Percentiles rank a stretch among this genome's conserved stretches.
phyloP scores from a whole-genome alignment of 2,797 vertebrate genomes.

The Anguilla pacifica region DNA sequence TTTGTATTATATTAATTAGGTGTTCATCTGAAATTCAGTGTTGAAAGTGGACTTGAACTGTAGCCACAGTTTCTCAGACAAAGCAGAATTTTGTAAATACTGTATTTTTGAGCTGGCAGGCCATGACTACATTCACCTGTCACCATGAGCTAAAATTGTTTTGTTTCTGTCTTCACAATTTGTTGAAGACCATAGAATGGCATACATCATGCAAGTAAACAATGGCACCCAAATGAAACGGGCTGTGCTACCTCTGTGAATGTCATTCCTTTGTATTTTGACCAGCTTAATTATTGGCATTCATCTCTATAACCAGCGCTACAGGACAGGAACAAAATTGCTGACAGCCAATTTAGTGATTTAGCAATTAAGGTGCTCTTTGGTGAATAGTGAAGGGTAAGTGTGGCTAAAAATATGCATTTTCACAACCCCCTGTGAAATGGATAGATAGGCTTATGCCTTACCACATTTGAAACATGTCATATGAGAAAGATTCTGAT shows the following conservation, averaged over 20 bases:
- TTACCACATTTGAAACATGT: too few species aligned
- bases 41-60: background rate
- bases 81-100: background rate
- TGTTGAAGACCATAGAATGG: background rate
- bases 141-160: background rate
- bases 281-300: background rate
- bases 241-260: background rate
- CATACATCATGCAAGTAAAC: background rate
- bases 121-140: background rate
- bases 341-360: slow-evolving; percentile 42
- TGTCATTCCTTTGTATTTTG: slow-evolving; percentile 3
- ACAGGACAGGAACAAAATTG: slow-evolving; percentile 32
- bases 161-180: background rate
- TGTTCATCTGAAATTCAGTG: background rate
- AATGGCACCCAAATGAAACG: background rate
- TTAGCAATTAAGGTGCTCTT: slow-evolving; percentile 29
- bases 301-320: slow-evolving; percentile 36
- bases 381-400: slow-evolving; percentile 44
- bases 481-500: too few species aligned
- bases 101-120: background rate
- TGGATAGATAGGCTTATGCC: too few species aligned
- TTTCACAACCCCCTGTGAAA: too few species aligned
- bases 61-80: background rate
- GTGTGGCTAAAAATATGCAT: too few species aligned
- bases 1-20: background rate